Evolutionary conservation across 2,797 vertebrate species (phyloP).

Genomic region (Alosa sapidissima): DNA sequence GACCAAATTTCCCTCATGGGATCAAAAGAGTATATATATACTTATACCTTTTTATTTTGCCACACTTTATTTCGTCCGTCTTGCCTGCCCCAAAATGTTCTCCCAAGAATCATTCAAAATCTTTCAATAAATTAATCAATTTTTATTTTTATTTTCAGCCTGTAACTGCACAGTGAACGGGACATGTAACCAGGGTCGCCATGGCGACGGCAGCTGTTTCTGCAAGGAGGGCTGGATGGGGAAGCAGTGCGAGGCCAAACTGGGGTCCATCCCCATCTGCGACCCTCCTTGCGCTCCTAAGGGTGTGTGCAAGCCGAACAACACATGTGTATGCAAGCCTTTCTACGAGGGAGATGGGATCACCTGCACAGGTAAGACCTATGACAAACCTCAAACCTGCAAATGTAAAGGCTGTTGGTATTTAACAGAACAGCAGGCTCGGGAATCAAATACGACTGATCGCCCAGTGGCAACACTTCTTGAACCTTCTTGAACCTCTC

Average conservation of each 20-base stretch:
- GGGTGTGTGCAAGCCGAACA: conserved; percentile 82
- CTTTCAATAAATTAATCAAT: no score
- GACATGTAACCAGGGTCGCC: conserved; percentile 78
- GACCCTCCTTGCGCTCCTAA: conserved; percentile 50
- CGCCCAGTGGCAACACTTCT: no score
- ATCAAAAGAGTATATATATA: no score
- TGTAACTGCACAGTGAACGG: conserved; percentile 85
- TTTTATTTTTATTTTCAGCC: conserved; percentile 62
- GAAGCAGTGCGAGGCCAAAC: conserved; percentile 75
- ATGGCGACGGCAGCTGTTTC: conserved; percentile 82
- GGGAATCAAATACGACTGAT: no score
- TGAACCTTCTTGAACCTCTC: no score
- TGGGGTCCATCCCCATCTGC: conserved; percentile 59
- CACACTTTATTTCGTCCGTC: no score
- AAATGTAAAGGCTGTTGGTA: no score
- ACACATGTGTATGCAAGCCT: conserved; percentile 84
- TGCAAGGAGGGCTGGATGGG: conserved; percentile 90
- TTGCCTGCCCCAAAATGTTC: no score
- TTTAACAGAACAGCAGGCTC: no score
- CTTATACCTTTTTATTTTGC: no score
- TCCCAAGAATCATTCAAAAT: no score
- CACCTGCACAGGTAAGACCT: conserved; percentile 80
- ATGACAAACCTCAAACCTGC: neutral
- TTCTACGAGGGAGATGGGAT: conserved; percentile 86
- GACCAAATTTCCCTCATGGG: no score